phyloP scores from a whole-genome alignment of 2,888 invertebrate genomes.

The Metellina segmentata region DNA sequence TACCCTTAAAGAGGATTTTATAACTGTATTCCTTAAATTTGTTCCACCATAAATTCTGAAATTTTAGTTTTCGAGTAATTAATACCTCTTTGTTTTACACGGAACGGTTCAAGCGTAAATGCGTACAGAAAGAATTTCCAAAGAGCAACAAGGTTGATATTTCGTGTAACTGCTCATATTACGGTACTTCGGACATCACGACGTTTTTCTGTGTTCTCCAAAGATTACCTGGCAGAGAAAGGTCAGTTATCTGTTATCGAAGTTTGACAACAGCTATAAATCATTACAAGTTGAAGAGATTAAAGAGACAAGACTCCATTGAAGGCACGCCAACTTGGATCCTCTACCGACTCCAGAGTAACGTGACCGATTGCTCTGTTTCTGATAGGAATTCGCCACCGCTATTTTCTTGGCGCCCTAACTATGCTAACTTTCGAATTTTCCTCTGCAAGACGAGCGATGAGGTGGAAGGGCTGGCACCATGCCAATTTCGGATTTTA shows the following conservation, averaged over 20 bases:
- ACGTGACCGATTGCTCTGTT: not conserved
- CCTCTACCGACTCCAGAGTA: not conserved
- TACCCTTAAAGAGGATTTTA: too few species aligned
- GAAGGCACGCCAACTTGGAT: not conserved
- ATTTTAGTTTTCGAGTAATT: too few species aligned
- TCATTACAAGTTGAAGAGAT: not conserved
- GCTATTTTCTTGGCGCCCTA: conserved; percentile 20
- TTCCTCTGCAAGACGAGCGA: conserved; percentile 5
- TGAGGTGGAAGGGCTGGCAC: conserved; percentile 17
- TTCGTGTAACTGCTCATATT: too few species aligned
- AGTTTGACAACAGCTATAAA: not conserved
- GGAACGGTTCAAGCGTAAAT: too few species aligned
- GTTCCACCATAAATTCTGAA: too few species aligned
- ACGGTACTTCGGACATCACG: too few species aligned
- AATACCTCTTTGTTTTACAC: too few species aligned
- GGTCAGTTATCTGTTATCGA: not conserved
- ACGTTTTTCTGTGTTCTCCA: too few species aligned
- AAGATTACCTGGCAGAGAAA: not conserved
- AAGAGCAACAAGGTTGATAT: too few species aligned
- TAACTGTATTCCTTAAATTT: too few species aligned
- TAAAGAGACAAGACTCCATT: not conserved
- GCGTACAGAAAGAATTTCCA: too few species aligned
- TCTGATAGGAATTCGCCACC: not conserved
- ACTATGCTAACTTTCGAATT: conserved; percentile 13
- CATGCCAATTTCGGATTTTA: conserved; percentile 32